phyloP scores from a whole-genome alignment of 2,113 vertebrate genomes.

The Tonatia bakeri region DNA sequence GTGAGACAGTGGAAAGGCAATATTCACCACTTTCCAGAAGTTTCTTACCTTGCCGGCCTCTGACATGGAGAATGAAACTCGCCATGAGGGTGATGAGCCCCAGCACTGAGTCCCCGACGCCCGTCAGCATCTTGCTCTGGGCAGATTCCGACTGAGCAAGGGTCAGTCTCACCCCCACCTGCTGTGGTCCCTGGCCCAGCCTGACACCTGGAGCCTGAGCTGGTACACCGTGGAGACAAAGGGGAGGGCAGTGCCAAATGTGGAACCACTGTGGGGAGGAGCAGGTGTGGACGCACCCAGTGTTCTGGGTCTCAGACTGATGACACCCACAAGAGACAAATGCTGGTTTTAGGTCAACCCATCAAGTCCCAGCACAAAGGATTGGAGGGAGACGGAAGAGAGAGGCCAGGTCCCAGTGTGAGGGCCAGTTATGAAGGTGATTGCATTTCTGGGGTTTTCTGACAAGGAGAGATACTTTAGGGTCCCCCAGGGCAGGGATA shows the following conservation, averaged over 20 bases:
- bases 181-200: not conserved
- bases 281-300: not conserved
- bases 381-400: not conserved
- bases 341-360: not conserved
- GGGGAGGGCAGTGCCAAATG: too few relatives aligned
- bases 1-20: not conserved
- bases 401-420: not conserved
- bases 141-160: not conserved
- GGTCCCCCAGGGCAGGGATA: not conserved
- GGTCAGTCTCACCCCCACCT: not conserved
- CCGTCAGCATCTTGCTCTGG: not conserved
- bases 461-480: not conserved
- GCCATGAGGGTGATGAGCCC: not conserved
- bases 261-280: not conserved
- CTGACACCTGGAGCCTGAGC: not conserved
- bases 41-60: conserved; percentile 2
- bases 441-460: not conserved
- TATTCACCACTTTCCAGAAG: not conserved
- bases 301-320: not conserved
- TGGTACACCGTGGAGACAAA: not conserved
- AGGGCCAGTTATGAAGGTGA: not conserved
- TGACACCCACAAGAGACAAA: not conserved
- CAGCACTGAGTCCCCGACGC: not conserved
- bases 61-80: not conserved
- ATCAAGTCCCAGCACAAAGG: not conserved